phyloP scores from a whole-genome alignment of 2,888 invertebrate species.

The Hoplodrina ambigua region DNA sequence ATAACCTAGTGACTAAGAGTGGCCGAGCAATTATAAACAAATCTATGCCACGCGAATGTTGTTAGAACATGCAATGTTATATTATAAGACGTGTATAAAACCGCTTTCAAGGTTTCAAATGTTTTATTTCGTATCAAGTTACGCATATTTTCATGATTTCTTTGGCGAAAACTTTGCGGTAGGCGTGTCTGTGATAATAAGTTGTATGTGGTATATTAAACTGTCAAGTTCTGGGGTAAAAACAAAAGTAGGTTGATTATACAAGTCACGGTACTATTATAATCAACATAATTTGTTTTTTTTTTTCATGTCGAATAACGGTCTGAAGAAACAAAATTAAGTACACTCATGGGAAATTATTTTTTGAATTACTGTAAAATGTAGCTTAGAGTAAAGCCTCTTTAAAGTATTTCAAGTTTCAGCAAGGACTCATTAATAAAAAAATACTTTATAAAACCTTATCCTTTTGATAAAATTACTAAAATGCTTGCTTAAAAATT shows the following conservation, averaged over 20 bases:
- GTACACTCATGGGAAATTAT: not conserved
- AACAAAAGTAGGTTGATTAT: constrained; percentile 2
- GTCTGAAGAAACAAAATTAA: too few species aligned
- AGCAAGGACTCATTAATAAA: not conserved
- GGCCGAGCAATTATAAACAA: constrained; percentile 26
- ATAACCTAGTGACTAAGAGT: constrained; percentile 44
- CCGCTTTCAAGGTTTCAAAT: constrained; percentile 7
- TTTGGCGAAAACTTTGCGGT: constrained; percentile 1
- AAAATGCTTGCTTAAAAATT: too few species aligned
- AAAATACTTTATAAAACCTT: too few species aligned
- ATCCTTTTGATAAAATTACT: too few species aligned
- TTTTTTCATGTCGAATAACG: too few species aligned
- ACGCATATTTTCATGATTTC: constrained; percentile 25
- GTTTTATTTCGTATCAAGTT: constrained; percentile 18
- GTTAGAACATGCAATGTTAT: constrained; percentile 41
- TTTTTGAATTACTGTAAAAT: too few species aligned
- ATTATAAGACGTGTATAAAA: constrained; percentile 3
- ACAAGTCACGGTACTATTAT: not conserved
- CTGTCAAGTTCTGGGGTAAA: not conserved
- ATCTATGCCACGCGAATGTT: constrained; percentile 40
- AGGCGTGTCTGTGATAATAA: constrained; percentile 21
- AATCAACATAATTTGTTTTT: constrained; percentile 4
- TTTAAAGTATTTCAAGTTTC: not conserved
- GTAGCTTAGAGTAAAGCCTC: too few species aligned
- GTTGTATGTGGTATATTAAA: not conserved